Base-by-base conservation (phyloP, 2,113 vertebrate genomes). In the Puntigrus tetrazona region DNA sequence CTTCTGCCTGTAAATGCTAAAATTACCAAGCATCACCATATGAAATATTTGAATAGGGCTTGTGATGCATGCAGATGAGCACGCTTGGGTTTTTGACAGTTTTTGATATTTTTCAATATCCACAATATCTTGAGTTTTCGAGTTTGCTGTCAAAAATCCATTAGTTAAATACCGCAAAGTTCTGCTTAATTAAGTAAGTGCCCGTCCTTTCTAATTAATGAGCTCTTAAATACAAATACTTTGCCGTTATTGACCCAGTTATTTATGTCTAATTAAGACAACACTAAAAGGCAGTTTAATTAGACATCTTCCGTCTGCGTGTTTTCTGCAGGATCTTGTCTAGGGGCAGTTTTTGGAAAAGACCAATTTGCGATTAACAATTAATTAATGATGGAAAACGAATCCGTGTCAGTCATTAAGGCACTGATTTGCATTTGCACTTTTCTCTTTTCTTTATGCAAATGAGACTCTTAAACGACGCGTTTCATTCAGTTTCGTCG, bases 301-400 rank as follows among this genome's bases (percentile, higher is more conserved):
- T 63, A 63, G 14, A 61, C 16, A n/a, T 72, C 25, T 70, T 27
- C 38, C 9, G 38, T 73, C 7, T 59, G 13, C 41, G 22, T 69
- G 7, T n/a, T 22, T 38, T 38, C 34, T 36, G 65, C 65, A n/a
- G 65, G 27, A 65, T 18, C 61, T 65, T 65, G 61, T 65, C 52
- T 91, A 96, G 95, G 96, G 87, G 47, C 47, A 55, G 18, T 55
- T 77, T 76, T 55, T 36, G 29, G 31, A 13, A 77, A 57, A 50
- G 2, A 50, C 45, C 43, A 76, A 76, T 52, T 11, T 76, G 43
- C 34, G 73, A 52, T 50, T 10, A 55, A 9, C 3, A 1, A 55
- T 29, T 76, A 50, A 52, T 76, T 76, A 43, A 76, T 76, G 20
- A 76, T 55, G 43, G 47, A 9, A 55, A 55, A 55, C 55, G 18